These are phyloP conservation scores for Diloba caeruleocephala DNA, from an alignment of 2,888 invertebrate species.

Conservation along the genomic window DNA sequence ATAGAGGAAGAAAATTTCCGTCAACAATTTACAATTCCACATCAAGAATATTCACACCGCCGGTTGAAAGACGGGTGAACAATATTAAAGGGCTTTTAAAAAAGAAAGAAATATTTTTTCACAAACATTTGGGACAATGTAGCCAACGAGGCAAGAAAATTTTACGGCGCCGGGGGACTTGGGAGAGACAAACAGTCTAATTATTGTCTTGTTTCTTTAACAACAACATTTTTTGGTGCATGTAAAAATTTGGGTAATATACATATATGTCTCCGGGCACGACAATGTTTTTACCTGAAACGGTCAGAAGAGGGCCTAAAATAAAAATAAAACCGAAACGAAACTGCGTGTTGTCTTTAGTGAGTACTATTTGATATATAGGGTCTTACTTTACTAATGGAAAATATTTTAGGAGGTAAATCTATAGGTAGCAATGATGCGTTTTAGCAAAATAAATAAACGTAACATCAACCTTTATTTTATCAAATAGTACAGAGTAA, in stretches of 20 bases:
- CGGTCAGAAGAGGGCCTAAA: not conserved
- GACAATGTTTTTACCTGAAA: slow-evolving; percentile 1
- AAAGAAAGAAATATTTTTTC: slow-evolving; percentile 35
- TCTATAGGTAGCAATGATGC: no score
- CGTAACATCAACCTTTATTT: no score
- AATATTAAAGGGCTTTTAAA: slow-evolving; percentile 40
- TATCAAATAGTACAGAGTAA: no score
- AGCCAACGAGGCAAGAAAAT: slow-evolving; percentile 49
- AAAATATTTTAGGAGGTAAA: no score
- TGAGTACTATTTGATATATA: no score
- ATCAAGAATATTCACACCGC: slow-evolving; percentile 37
- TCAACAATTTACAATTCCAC: slow-evolving; percentile 23
- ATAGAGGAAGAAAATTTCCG: slow-evolving; percentile 6
- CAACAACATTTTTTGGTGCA: slow-evolving; percentile 26
- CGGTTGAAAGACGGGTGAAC: slow-evolving; percentile 36
- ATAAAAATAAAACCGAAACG: not conserved
- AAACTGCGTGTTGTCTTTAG: no score
- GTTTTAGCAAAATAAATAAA: no score
- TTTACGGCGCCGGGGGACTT: slow-evolving; percentile 39
- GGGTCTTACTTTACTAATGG: no score
- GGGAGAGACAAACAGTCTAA: slow-evolving; percentile 44
- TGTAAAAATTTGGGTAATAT: slow-evolving; percentile 25
- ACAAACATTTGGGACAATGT: slow-evolving; percentile 44
- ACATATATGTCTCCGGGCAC: slow-evolving; percentile 6
- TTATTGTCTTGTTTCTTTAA: slow-evolving; percentile 51